Evolutionary conservation across 2,797 vertebrate species (phyloP), one percentile per base, ranked within the genome.

Genomic region (Megalops cyprinoides): DNA sequence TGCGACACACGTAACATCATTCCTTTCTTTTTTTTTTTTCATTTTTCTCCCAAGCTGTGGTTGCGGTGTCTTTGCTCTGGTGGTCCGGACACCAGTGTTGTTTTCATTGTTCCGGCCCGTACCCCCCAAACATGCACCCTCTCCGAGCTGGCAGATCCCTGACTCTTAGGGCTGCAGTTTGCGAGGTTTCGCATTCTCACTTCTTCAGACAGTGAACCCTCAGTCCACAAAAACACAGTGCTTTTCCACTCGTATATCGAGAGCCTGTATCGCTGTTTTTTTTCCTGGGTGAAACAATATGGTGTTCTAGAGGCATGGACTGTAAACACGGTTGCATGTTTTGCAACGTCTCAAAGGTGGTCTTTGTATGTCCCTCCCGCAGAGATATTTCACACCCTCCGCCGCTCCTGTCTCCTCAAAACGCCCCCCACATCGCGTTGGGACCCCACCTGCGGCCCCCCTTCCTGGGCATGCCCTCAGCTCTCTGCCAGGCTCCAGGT

Each of bases 401-500:
- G 0, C 96, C 97, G 6, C 89, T 99, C 86, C 96, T 99, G 84
- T 97, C 98, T 0, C 96, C 97, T 42, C 96, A 98, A 87, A 97
- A 95, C 0, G 97, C 95, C 1, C 97, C 97, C 82, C 98, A 99
- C 88, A 96, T 99, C 55, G 93, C 98, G 75, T 92, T 99, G 91
- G 97, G 97, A 67, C 94, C 97, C 82, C 98, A 99, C 85, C 88
- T 99, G 89, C 94, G 97, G 89, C 97, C 97, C 37, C 98, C 97
- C 1, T 97, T 98, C 87, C 90, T 99, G 60, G 97, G 97, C 90
- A 94, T 99, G 93, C 96, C 97, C 80, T 97, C 98, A 0, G 94
- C 97, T 44, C 93, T 99, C 80, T 99, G 97, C 93, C 98, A 98
- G 92, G 93, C 95, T 0, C 97, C 98, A 89, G 98, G 98, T 99